Evolutionary conservation across 2,888 invertebrate genomes (phyloP), one percentile per base, ranked within the genome.

Genomic region (Eupithecia subumbrata): DNA sequence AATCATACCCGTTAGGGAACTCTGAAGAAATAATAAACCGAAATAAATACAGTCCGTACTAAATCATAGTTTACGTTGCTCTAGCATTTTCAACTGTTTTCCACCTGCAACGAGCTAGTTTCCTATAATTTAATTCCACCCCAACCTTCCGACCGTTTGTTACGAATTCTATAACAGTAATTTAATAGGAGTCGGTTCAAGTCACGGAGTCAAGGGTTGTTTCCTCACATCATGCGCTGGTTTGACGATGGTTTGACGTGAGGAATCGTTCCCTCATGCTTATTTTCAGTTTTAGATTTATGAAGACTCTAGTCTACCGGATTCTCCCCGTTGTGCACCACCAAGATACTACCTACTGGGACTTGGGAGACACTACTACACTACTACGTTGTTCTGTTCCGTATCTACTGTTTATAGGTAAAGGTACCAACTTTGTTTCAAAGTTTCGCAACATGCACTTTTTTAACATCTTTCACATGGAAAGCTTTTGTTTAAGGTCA

Each of bases 131-230:
- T 75, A 71, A 73, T 77, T 63, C 71, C 52, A 48, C 60, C 70
- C 72, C 34, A 30, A 72, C 64, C 52, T 56, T 56, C 71, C 60
- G 45, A 12, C 64, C 73, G 73, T 77, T 77, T 56, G 77, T 75
- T 77, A 77, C 77, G n/a, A 75, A 75, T 73, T 71, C 75, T 71
- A 69, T 77, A 73, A 68, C 73, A 69, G 75, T 77, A 75, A 77
- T 71, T 75, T 77, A 75, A 75, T 75, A 77, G 76, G 56, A 77
- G 71, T 76, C 63, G n/a, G 70, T 37, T 45, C 34, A 68, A 71
- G 75, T 37, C 22, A 48, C 22, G 40, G 68, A 77, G 73, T 16
- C n/a, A 25, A 16, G 2, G 66, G 9, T 56, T 43, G 14, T 71
- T 64, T 74, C 63, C 30, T 40, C 68, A 63, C 67, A 30, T 72